Evolutionary conservation across 2,797 vertebrate genomes (phyloP), one percentile per base, ranked within the genome.

Genomic region (Benthosema pterotum): DNA sequence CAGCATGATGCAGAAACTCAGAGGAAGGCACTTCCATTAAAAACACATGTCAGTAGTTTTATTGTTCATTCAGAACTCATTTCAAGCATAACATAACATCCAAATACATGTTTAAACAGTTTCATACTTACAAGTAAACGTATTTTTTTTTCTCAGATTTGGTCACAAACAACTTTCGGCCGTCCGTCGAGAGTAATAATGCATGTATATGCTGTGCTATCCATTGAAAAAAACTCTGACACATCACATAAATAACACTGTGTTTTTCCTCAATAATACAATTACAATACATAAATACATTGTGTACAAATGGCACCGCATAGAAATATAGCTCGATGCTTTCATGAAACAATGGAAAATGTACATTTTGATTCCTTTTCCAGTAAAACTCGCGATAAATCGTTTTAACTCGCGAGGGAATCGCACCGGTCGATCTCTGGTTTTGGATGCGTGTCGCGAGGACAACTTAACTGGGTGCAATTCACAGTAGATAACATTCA

Each of bases 281-380:
- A 87, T 87, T 90, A 38, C 83, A 72, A 65, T 86, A 89, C 82
- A 88, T 85, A 86, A 88, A 89, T 90, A 91, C 57, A 82, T 77
- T 77, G 75, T 90, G 87, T 82, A 77, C 72, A 81, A 76, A 77
- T 71, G 65, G 84, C 80, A 85, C 74, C 69, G 74, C 75, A 81
- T 83, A 87, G 72, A 84, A 84, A 84, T 73, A 84, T 77, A 83
- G 57, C 42, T 69, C 54, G 75, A 83, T 81, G 74, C 60, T 4
- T 69, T 64, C n/a, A 79, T 77, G 71, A 81, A 80, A 80, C 74
- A 65, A 84, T 75, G 73, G 70, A 80, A 76, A 76, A 83, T 81
- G 69, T 74, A 81, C 63, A 63, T 75, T 64, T 78, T 66, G n/a
- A n/a, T n/a, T n/a, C n/a, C 71, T 42, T 77, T 71, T 67, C 71